These are phyloP conservation scores for Emesis furor DNA, from an alignment of 2,888 invertebrate genomes.

Conservation along the genomic window DNA sequence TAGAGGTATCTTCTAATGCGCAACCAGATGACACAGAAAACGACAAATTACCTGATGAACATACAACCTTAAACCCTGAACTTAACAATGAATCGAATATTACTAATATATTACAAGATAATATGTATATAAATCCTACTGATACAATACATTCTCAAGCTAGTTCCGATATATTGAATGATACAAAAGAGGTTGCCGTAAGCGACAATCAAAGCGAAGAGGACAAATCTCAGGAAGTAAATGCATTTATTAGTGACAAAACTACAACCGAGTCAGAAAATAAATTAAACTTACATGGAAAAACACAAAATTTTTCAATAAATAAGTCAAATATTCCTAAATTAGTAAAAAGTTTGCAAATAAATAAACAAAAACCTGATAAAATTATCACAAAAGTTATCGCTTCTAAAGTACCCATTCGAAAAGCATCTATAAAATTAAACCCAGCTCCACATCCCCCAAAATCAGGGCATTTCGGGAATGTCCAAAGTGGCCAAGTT, in stretches of 20 bases:
- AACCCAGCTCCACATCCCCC: constrained; percentile 88
- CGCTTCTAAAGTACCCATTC: constrained; percentile 86
- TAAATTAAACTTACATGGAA: constrained; percentile 3
- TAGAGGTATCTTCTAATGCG: too few relatives aligned
- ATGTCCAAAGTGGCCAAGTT: constrained; percentile 88
- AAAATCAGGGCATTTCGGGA: constrained; percentile 86
- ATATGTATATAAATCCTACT: neutral
- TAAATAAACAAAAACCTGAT: constrained; percentile 83
- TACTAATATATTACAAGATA: constrained; percentile 1
- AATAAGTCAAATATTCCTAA: constrained; percentile 88
- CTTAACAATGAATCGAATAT: neutral
- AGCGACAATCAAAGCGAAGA: neutral
- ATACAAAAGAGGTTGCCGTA: neutral
- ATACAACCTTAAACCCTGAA: neutral
- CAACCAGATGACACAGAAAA: too few relatives aligned
- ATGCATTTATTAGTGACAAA: neutral
- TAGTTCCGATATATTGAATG: neutral
- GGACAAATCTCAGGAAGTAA: neutral
- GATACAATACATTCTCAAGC: neutral
- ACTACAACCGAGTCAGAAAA: neutral
- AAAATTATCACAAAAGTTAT: constrained; percentile 84
- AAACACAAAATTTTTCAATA: constrained; percentile 54
- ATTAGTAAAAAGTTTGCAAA: constrained; percentile 82
- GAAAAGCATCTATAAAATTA: constrained; percentile 85
- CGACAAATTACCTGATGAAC: neutral